phyloP scores from a whole-genome alignment of 1,140 invertebrate genomes.

The Samia ricini region DNA sequence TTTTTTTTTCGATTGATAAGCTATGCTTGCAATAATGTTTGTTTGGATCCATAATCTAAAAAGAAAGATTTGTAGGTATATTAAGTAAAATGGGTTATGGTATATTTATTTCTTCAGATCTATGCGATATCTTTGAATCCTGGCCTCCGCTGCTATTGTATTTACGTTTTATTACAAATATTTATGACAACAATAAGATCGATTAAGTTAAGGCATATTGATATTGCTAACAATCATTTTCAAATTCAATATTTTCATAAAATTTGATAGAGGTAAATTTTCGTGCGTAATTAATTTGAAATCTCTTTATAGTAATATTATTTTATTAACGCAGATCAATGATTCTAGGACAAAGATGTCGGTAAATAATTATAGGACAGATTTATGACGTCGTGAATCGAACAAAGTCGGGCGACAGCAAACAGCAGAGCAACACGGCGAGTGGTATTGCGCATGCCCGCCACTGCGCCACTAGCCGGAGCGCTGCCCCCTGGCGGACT shows the following conservation, averaged over 20 bases:
- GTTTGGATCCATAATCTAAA: not conserved
- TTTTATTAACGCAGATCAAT: not conserved
- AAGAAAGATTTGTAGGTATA: not conserved
- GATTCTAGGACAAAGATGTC: not conserved
- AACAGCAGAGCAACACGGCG: constrained; percentile 23
- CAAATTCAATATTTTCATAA: no score
- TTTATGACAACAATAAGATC: not conserved
- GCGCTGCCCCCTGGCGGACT: constrained; percentile 68
- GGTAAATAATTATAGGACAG: constrained; percentile 19
- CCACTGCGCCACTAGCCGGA: constrained; percentile 66
- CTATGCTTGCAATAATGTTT: no score
- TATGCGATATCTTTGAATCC: not conserved
- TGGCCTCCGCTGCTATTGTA: not conserved
- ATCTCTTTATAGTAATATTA: no score
- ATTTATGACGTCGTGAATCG: constrained; percentile 25
- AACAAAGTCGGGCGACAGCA: constrained; percentile 4
- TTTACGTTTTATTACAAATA: not conserved
- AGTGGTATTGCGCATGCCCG: constrained; percentile 63
- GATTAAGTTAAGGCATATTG: not conserved
- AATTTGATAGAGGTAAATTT: no score
- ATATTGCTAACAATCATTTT: not conserved
- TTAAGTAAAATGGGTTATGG: not conserved
- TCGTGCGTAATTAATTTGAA: no score
- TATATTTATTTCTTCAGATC: not conserved
- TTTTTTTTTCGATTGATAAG: no score